Evolutionary conservation across 2,113 vertebrate species (phyloP), one percentile per base, ranked within the genome.

Genomic region (Mobula hypostoma): DNA sequence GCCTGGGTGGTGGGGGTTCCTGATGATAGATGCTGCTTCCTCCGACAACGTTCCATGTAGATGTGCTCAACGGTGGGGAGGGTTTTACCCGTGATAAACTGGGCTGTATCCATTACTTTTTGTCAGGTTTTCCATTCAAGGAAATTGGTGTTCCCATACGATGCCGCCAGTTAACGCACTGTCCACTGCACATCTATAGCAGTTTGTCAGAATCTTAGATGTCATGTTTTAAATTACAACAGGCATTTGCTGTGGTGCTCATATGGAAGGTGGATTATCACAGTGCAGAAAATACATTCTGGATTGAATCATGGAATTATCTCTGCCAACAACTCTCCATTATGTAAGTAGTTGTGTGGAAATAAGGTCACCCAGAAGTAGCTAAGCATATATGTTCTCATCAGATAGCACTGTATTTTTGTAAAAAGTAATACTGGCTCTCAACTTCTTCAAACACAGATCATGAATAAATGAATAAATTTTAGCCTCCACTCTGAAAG

Each of bases 391-490:
- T 95, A 96, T 95, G 83, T 95, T 94, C 94, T 95, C 96, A 95
- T 97, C 96, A 98, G 98, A 99, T 99, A 98, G 98, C 98, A 98
- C 98, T 98, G 96, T 95, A 97, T 98, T 98, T 95, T 94, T 98
- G 95, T 95, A 98, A 96, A 97, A 98, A 96, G 97, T 99, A 96
- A 97, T 97, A 97, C 97, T 97, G 96, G 97, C 97, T 97, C 97
- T 97, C 96, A 96, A 95, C 96, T 95, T 97, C 97, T 98, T 96
- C 96, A 97, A 97, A 94, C 96, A 96, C 96, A 97, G 97, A 95
- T 96, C 97, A 95, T 97, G 95, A 95, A 98, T 98, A 99, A 96
- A 98, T 98, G 95, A 98, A 96, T 96, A 99, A 99, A 95, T 97
- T 98, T 96, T 97, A 97, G 94, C 96, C 97, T 95, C 95, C 97